A percentile compares a stretch with the other conserved stretches of the same genome.
These are phyloP conservation scores for Arenaria interpres DNA, from an alignment of 2,113 vertebrate genomes.

Conservation along the genomic window DNA sequence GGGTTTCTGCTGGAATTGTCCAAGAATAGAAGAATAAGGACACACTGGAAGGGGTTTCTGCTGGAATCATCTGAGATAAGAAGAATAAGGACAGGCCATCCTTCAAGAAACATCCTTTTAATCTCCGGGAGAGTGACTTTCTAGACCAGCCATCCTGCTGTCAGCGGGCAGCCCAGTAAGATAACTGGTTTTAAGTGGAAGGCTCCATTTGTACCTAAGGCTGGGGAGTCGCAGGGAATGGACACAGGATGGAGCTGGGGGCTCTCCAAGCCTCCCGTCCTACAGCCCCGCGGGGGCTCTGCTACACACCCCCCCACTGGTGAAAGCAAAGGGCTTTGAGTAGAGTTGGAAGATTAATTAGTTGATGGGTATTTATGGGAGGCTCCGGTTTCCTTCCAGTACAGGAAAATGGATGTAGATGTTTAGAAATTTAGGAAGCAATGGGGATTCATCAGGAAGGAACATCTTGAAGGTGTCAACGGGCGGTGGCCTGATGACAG, in stretches of 20 bases:
- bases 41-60: too few relatives aligned
- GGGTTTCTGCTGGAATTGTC: background rate
- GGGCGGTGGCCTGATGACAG: background rate
- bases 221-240: accelerated
- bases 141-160: background rate
- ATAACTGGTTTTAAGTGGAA: background rate
- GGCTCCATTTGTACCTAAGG: background rate
- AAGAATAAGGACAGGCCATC: background rate
- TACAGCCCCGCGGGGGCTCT: accelerated
- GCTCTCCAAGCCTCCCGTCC: background rate
- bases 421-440: background rate
- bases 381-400: too few relatives aligned
- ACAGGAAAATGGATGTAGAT: accelerated
- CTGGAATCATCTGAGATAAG: too few relatives aligned
- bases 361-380: background rate
- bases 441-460: background rate
- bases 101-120: background rate
- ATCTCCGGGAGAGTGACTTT: background rate
- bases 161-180: background rate
- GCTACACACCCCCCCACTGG: background rate
- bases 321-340: background rate
- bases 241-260: background rate
- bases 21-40: background rate
- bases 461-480: background rate
- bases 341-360: background rate